A percentile compares a stretch with the other conserved stretches of the same genome.
These are phyloP conservation scores for Drosophila putrida DNA, from an alignment of 2,888 invertebrate genomes.

Conservation along the genomic window DNA sequence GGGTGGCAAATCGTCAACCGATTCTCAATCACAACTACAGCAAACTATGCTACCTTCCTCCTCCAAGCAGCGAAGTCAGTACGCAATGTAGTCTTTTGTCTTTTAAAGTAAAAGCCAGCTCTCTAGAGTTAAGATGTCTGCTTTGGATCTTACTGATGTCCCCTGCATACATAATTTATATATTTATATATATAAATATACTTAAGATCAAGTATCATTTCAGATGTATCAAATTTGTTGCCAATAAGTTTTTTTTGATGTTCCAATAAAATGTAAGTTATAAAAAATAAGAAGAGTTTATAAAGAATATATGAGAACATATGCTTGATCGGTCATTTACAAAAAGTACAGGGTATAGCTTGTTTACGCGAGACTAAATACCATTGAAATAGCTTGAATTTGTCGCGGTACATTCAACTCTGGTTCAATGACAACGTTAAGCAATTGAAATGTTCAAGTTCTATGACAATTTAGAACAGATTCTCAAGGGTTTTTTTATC, in stretches of 20 bases:
- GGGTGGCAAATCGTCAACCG: slow-evolving; percentile 29
- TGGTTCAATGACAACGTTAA: background rate
- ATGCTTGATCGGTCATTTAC: background rate
- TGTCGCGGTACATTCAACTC: slow-evolving; percentile 9
- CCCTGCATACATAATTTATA: background rate
- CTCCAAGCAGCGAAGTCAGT: slow-evolving; percentile 52
- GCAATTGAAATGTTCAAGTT: slow-evolving; percentile 22
- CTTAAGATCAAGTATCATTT: slow-evolving; percentile 18
- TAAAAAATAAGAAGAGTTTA: too few relatives aligned
- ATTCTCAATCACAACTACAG: slow-evolving; percentile 6
- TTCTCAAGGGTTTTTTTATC: slow-evolving; percentile 9
- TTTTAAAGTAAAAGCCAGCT: background rate
- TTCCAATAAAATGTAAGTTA: slow-evolving; percentile 10
- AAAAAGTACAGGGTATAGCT: slow-evolving; percentile 2
- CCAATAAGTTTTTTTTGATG: slow-evolving; percentile 19
- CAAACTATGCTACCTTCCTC: slow-evolving; percentile 34
- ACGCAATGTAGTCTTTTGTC: slow-evolving; percentile 2
- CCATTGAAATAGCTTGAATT: background rate
- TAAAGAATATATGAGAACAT: slow-evolving; percentile 4
- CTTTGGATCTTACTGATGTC: background rate
- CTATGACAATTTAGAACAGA: slow-evolving; percentile 9
- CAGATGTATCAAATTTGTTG: slow-evolving; percentile 12
- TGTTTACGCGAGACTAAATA: background rate
- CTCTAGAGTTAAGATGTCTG: background rate
- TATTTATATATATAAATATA: too few relatives aligned